Base-by-base conservation (phyloP, 2,888 invertebrate genomes). In the Ectobius pallidus region DNA sequence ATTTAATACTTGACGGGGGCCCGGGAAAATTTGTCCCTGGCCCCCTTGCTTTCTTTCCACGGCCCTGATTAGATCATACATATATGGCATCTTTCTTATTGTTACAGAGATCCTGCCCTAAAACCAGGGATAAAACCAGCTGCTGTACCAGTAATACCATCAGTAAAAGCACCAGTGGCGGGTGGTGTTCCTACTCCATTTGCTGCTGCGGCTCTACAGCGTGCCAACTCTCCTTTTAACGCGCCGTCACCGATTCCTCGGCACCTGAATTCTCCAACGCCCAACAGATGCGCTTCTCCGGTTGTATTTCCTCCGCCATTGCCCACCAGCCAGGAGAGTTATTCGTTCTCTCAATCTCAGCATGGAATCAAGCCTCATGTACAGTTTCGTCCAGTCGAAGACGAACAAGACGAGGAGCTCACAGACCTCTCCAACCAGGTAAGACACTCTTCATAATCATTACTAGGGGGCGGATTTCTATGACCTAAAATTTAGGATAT, bases 131-230 rank as follows among this genome's bases (percentile, higher is more conserved):
- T 14, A 20, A 4, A 18, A 9, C 65, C 44, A 3, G 65, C 27
- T 14, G 58, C 27, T 4, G 30, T 32, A 3, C 27, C 55, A 9
- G 7, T 49, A 3, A n/a, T 18, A 18, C 34, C 34, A 22, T 9
- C 70, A 7, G 52, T 62, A 16, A 75, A 76, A 49, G 61, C 75
- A 11, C 75, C 76, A 11, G 72, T 73, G 44, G 74, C 74, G 18
- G 76, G 76, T 7, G 75, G 74, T n/a, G 75, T 74, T 11, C 75
- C 75, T 22, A 75, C 75, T n/a, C 74, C 75, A 18, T 74, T 75
- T 49, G 73, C 73, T 9, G 22, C 61, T n/a, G 74, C 70, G 11
- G 58, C 63, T 22, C 16, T 42, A 18, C 67, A 70, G 67, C 32
- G 58, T 39, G 58, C 61, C 20, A 63, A 32, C 58, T 30, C 58